Evolutionary conservation across 2,888 invertebrate genomes (phyloP).

Genomic region (Acleris sparsana): DNA sequence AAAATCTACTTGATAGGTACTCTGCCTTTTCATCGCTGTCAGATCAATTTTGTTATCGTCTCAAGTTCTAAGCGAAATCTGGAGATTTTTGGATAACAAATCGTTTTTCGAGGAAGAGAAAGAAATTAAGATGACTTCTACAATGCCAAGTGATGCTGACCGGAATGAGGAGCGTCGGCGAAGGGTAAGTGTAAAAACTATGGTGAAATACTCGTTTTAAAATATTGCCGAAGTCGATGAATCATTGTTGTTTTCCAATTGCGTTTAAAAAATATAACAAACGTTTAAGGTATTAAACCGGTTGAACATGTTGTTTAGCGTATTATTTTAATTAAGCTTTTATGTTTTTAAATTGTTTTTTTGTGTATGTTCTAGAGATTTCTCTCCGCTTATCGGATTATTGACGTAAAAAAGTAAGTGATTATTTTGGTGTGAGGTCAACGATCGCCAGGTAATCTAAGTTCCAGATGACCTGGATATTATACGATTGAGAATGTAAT

Average conservation of each 20-base stretch:
- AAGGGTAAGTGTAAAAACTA: slow-evolving; percentile 59
- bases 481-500: not conserved
- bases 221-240: slow-evolving; percentile 20
- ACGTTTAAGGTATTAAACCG: slow-evolving; percentile 7
- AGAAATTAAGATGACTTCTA: slow-evolving; percentile 62
- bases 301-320: slow-evolving; percentile 4
- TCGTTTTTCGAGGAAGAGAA: not conserved
- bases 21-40: not conserved
- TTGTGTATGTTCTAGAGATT: slow-evolving; percentile 24
- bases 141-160: slow-evolving; percentile 68
- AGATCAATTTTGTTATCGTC: slow-evolving; percentile 29
- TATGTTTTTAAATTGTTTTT: not conserved
- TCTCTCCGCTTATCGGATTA: slow-evolving; percentile 26
- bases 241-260: slow-evolving; percentile 26
- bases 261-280: slow-evolving; percentile 11
- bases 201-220: slow-evolving; percentile 14
- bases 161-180: slow-evolving; percentile 78
- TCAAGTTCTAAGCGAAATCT: not conserved
- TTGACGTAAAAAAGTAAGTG: slow-evolving; percentile 4
- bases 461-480: slow-evolving; percentile 17
- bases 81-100: slow-evolving; percentile 5
- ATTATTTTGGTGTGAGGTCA: slow-evolving; percentile 24
- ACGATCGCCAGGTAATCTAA: slow-evolving; percentile 10
- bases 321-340: not conserved
- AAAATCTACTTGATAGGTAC: too few relatives aligned